A percentile compares a stretch with the other conserved stretches of the same genome.
Conservation (phyloP, 1,140 invertebrate species). For the Drosophila willistoni region DNA sequence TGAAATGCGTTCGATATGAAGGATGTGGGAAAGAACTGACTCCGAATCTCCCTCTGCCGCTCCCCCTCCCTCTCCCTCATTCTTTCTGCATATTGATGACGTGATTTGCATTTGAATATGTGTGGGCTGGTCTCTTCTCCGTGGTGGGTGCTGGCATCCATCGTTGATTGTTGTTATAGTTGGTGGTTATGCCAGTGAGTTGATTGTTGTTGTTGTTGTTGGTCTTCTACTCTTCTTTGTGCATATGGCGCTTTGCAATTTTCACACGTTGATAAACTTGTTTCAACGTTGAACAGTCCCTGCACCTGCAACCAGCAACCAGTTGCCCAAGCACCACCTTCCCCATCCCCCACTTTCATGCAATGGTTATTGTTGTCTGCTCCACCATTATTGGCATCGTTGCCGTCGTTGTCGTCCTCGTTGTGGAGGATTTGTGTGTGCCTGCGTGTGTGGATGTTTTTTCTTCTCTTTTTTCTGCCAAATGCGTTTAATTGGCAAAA, state of each 20-base stretch:
- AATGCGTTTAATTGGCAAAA: slow-evolving; percentile 78
- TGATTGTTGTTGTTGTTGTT: slow-evolving; percentile 38
- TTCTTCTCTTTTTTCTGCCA: slow-evolving; percentile 57
- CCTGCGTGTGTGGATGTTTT: neutral
- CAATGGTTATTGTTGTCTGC: neutral
- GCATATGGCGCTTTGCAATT: slow-evolving; percentile 69
- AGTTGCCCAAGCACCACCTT: neutral
- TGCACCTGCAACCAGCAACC: slow-evolving; percentile 18
- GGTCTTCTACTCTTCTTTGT: slow-evolving; percentile 16
- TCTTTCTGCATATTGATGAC: slow-evolving; percentile 73
- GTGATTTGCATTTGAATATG: slow-evolving; percentile 82
- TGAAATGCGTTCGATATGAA: slow-evolving; percentile 61
- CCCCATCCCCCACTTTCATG: neutral
- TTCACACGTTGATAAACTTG: slow-evolving; percentile 81
- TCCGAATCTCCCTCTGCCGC: neutral
- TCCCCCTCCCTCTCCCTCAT: neutral
- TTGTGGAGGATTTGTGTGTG: neutral
- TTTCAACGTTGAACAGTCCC: slow-evolving; percentile 59
- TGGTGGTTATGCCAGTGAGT: slow-evolving; percentile 13
- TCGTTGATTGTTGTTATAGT: slow-evolving; percentile 15
- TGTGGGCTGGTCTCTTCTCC: slow-evolving; percentile 21
- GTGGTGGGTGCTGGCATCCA: slow-evolving; percentile 26
- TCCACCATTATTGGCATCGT: slow-evolving; percentile 11
- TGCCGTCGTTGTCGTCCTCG: neutral
- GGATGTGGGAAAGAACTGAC: slow-evolving; percentile 19